Base-by-base conservation (phyloP, 1,140 invertebrate species). In the Dreissena polymorpha region DNA sequence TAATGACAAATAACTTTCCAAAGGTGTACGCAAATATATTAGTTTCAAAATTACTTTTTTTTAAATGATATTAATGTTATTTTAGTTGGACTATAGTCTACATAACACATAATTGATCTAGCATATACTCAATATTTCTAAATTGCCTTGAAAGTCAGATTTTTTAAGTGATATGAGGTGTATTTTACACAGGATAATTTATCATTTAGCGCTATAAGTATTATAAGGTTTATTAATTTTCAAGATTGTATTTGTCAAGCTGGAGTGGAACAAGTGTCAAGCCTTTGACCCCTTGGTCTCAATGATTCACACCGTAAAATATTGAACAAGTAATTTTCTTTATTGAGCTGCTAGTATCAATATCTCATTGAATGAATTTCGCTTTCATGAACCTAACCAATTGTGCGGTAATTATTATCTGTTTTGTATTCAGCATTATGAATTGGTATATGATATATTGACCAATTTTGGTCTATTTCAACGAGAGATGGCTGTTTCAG, bases 401-500 rank as follows among this genome's bases (percentile, higher is more conserved):
- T 77, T 27, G 65, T 57, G 51, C 39, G 14, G 16, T 77, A 77
- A 77, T 77, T 68, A 55, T 49, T 77, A 68, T 77, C 75, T 77
- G 51, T 77, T 67, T 77, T 51, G 60, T 27, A 21, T 53, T 13
- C 63, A 25, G 39, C 23, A 13, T 50, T 50, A 50, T 77, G 75
- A 77, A 77, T 77, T 77, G 67, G 63, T n/a, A 53, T 64, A 77
- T 77, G 75, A 77, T 77, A 68, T 77, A 77, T 68, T 49, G 21
- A 5, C 57, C 57, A 60, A 39, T 53, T 68, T 51, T 51, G 65
- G 63, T 68, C n/a, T 25, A 50, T 13, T 50, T 53, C 49, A 39
- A 77, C 50, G 27, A 77, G 49, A 77, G 64, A 68, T 77, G 60
- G 63, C 65, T 77, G 53, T 23, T 10, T 21, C 14, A 5, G 29